Evolutionary conservation across 2,113 vertebrate genomes (phyloP), one percentile per base, ranked within the genome.

Genomic region (Myiopsitta monachus): DNA sequence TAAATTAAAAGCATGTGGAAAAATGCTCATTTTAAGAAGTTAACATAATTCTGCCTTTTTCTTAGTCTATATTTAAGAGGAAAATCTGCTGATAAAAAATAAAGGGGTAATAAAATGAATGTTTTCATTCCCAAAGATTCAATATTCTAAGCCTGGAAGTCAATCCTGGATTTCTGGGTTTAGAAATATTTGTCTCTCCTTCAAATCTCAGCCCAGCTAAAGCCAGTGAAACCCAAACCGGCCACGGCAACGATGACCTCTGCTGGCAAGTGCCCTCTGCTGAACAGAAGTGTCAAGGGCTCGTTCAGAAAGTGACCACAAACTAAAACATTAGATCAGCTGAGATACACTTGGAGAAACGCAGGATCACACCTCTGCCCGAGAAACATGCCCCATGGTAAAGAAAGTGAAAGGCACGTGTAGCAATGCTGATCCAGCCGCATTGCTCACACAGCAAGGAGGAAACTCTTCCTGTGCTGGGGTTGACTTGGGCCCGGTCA

Each of bases 161-260:
- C 52, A 64, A 30, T 4, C 11, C 72, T 38, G 72, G 19, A 33
- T 38, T 63, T 36, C 33, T 43, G 44, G 30, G 46, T 64, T 59
- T 52, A 39, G 73, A 80, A 57, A 49, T 78, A 43, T 49, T 75
- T 78, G 73, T 59, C 66, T n/a, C 15, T 51, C 90, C 81, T 61
- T 87, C 67, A 49, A 91, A 88, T 18, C 41, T 43, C 55, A 83
- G 46, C 36, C 67, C 30, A 74, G 49, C 18, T 46, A 79, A 90
- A 91, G 23, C 67, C 5, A 4, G n/a, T 31, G 46, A 87, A 83
- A 75, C 14, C 67, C 90, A 76, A 30, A 33, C 15, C 4, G 4
- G 72, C 90, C 57, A 70, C 91, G 66, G 84, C 87, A 69, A 51
- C 31, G 84, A 47, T 74, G 97, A 97, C 95, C 97, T 96, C 97